Conservation (phyloP, 2,888 invertebrate species). For the Heliconius ismenius region DNA sequence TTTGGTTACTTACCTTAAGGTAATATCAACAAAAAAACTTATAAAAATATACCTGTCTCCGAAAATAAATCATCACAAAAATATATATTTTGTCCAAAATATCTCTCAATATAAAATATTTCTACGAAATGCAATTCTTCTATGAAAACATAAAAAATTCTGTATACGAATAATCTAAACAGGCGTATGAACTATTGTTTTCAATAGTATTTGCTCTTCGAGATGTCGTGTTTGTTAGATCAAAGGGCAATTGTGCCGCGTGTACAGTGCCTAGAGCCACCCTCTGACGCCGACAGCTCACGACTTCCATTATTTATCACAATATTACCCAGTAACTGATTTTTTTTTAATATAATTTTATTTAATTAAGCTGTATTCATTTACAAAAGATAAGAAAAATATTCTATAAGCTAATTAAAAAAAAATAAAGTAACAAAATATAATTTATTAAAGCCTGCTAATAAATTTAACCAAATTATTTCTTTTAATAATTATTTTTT, state of each 20-base stretch:
- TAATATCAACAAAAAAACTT: too few relatives aligned
- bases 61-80: not conserved
- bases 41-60: too few relatives aligned
- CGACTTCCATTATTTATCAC: conserved; percentile 29
- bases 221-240: conserved; percentile 5
- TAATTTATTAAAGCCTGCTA: too few relatives aligned
- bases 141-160: too few relatives aligned
- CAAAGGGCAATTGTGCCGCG: conserved; percentile 34
- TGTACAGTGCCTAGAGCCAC: conserved; percentile 43
- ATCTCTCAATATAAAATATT: not conserved
- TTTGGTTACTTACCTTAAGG: too few relatives aligned
- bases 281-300: not conserved
- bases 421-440: too few relatives aligned
- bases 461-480: not conserved
- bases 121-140: not conserved
- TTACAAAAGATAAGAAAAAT: too few relatives aligned
- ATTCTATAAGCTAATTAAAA: too few relatives aligned
- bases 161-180: too few relatives aligned
- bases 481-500: not conserved
- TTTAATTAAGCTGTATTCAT: too few relatives aligned
- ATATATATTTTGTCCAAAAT: not conserved
- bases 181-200: not conserved
- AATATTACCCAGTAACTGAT: not conserved
- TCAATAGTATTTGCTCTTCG: not conserved
- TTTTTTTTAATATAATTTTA: too few relatives aligned